These are phyloP conservation scores for Burhinus bistriatus DNA, from an alignment of 2,113 vertebrate species.

Conservation along the genomic window DNA sequence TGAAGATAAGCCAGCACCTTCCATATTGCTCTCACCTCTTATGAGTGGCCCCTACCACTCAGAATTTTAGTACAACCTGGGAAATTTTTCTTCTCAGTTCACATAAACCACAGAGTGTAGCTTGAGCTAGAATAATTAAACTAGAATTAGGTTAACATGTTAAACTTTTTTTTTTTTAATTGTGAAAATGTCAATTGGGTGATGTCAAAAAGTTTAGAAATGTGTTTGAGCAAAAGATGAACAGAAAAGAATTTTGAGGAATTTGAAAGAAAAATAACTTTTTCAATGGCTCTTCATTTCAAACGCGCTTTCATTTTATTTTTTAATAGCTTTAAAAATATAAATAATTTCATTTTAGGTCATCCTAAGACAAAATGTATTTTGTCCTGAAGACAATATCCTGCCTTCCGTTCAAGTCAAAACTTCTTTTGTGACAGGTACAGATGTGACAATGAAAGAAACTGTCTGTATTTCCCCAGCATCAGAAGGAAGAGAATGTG, in stretches of 20 bases:
- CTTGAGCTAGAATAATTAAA: background rate
- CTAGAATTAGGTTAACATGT: background rate
- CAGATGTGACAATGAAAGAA: background rate
- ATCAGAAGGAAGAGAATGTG: background rate
- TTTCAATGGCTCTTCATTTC: background rate
- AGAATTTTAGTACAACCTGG: background rate
- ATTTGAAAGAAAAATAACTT: background rate
- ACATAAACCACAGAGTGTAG: background rate
- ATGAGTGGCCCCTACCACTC: background rate
- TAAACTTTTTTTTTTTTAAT: background rate
- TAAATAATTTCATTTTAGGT: background rate
- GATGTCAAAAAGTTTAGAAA: background rate
- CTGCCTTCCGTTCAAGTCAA: background rate
- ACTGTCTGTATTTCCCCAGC: fast-evolving
- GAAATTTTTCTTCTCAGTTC: background rate
- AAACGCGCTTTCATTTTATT: background rate
- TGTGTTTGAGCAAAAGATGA: background rate
- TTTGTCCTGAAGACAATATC: background rate
- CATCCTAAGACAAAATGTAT: background rate
- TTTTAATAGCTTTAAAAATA: background rate
- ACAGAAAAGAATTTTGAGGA: background rate
- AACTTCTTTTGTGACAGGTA: background rate
- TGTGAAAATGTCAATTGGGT: background rate
- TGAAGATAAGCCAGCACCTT: background rate
- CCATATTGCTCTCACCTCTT: background rate